Conservation (phyloP, 2,797 vertebrate species). For the Spinibarbus caldwelli region DNA sequence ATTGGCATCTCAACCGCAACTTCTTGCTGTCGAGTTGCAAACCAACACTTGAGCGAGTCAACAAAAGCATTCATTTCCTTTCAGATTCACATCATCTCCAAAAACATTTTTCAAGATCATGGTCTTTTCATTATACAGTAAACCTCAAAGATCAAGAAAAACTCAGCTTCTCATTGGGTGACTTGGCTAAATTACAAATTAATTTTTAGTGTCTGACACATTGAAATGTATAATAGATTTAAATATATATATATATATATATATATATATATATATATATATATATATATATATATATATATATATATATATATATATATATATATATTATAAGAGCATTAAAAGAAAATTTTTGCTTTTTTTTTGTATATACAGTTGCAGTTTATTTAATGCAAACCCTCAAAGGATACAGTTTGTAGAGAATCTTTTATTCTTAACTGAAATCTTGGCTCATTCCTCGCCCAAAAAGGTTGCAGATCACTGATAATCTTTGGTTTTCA, state of each 20-base stretch:
- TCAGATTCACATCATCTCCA: neutral
- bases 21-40: neutral
- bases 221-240: neutral
- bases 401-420: neutral
- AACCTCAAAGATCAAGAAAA: neutral
- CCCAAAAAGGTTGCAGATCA: neutral
- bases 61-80: neutral
- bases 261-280: too few species aligned
- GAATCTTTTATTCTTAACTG: neutral
- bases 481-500: neutral
- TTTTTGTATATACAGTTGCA: too few species aligned
- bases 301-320: too few species aligned
- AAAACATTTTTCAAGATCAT: neutral
- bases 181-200: neutral
- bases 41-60: conserved; percentile 6
- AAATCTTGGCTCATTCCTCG: neutral
- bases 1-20: neutral
- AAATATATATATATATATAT: too few species aligned
- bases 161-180: neutral
- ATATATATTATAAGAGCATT: too few species aligned
- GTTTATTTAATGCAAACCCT: neutral
- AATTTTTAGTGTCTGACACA: neutral
- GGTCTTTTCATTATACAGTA: neutral
- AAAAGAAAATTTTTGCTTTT: too few species aligned
- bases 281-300: too few species aligned